Base-by-base conservation (phyloP, 2,797 vertebrate species). In the Bradypus variegatus region DNA sequence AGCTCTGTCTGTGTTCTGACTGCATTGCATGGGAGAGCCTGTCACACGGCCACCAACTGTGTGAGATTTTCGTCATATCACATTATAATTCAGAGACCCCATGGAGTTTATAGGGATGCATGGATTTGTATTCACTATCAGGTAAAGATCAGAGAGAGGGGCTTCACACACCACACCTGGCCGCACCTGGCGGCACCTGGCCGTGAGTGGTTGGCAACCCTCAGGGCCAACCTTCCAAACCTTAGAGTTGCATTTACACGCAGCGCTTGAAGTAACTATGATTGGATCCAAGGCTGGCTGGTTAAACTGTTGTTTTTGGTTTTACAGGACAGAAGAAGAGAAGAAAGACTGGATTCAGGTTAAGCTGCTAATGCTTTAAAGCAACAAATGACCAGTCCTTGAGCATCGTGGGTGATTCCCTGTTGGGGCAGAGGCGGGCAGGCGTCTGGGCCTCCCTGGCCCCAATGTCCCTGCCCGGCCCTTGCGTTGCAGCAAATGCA, bases 331-430 rank as follows among this genome's bases (percentile, higher is more conserved):
- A 5, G 98, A 99, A 93, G 99, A 99, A 70, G 99, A 99, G 96
- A 99, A 99, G 95, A 98, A 98, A 96, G 98, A 99, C 69, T 99
- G 99, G 99, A 98, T 99, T 96, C 98, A 99, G 98, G 99, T 98
- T 96, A 98, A 67, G 94, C 82, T 58, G 88, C 92, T 93, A 36
- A 60, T 83, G 23, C 91, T 91, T 12, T 31, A 62, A 89, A 94
- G 73, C 76, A 62, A 83, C 62, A 75, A 29, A 38, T 69, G 8
- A n/a, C 65, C 45, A 83, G 55, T 69, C 88, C 27, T 6, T 91
- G 60, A 45, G 65, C 87, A 82, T 23, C 1, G 4, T 29, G 70
- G 27, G 25, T 11, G 36, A 80, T 86, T 91, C 80, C 80, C 38
- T 29, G 21, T 58, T 88, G 79, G 65, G 60, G 2, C 55, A 65